Evolutionary conservation across 2,797 vertebrate species (phyloP).

Genomic region (Prunella strophiata): DNA sequence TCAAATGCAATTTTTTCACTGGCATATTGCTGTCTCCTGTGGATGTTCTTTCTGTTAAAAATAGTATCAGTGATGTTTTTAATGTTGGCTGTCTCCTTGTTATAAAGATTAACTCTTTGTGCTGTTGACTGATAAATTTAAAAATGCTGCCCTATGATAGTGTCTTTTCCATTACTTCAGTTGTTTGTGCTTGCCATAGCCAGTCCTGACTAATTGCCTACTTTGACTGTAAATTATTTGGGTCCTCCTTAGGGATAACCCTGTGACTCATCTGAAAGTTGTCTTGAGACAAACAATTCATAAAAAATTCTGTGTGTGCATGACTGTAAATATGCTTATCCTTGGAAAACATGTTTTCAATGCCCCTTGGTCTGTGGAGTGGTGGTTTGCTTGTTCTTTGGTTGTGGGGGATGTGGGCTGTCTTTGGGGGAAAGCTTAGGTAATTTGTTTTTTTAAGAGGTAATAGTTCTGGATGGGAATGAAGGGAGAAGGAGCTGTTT

Average conservation of each 20-base stretch:
- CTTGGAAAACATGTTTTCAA: not conserved
- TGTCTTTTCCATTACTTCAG: not conserved
- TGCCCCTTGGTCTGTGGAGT: not conserved
- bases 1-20: not conserved
- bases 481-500: not conserved
- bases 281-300: not conserved
- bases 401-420: not conserved
- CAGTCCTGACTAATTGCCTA: not conserved
- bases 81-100: not conserved
- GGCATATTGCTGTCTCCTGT: not conserved
- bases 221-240: not conserved
- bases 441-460: not conserved
- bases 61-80: not conserved
- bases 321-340: not conserved
- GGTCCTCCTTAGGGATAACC: not conserved
- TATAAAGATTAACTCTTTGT: not conserved
- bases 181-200: not conserved
- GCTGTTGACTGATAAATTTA: not conserved
- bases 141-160: not conserved
- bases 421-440: not conserved
- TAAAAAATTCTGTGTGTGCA: not conserved
- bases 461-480: not conserved
- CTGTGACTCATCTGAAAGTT: not conserved
- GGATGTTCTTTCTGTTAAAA: not conserved
- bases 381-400: not conserved